Conservation (phyloP, 2,797 vertebrate genomes). For the Peromyscus attwateri region DNA sequence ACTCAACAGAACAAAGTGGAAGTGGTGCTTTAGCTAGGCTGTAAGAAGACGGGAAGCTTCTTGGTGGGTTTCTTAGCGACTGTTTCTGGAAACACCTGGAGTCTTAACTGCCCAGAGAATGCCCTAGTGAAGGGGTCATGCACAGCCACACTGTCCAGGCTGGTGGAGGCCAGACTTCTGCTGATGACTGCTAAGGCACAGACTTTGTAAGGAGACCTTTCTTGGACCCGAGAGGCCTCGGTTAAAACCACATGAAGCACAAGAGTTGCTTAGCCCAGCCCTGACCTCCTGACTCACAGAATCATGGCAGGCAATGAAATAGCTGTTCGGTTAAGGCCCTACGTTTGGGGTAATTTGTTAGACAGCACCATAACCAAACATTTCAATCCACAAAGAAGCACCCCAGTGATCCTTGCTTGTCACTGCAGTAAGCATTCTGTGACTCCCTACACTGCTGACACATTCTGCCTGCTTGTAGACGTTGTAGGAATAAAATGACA, state of each 20-base stretch:
- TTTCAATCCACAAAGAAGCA: background rate
- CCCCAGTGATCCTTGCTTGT: background rate
- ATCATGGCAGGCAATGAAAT: background rate
- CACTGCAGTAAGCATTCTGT: background rate
- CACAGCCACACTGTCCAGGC: background rate
- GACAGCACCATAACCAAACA: background rate
- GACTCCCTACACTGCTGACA: background rate
- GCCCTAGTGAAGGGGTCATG: background rate
- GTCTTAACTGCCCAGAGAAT: background rate
- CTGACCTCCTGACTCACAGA: constrained; percentile 40
- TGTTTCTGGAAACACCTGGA: background rate
- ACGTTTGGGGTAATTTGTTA: constrained; percentile 33
- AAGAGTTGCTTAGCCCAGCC: background rate
- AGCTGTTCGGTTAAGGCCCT: background rate
- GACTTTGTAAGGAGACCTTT: background rate
- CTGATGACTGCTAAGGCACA: background rate
- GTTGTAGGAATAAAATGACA: background rate
- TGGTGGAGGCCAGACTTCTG: background rate
- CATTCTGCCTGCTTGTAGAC: background rate
- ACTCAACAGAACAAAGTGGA: background rate
- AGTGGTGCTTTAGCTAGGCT: background rate
- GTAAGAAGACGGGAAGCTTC: background rate
- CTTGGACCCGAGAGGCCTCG: background rate
- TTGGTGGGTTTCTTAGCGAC: background rate
- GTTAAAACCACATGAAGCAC: background rate